These are phyloP conservation scores for Phataginus tricuspis DNA, from an alignment of 2,797 vertebrate species.

Conservation along the genomic window DNA sequence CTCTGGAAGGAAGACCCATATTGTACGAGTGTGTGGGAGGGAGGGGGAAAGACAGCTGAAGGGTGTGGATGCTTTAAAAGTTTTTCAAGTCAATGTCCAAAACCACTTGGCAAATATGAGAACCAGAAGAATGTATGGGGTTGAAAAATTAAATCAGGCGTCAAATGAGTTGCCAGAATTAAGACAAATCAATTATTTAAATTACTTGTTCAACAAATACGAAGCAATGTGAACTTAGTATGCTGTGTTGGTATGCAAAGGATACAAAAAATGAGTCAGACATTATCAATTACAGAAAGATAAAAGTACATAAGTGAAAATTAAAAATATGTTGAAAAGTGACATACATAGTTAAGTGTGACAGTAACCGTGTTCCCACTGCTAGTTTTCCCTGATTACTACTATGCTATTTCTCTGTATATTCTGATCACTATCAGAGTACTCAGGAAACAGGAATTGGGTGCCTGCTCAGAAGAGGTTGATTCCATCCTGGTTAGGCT, in stretches of 20 bases:
- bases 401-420: not conserved
- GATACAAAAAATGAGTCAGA: not conserved
- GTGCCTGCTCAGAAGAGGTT: not conserved
- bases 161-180: not conserved
- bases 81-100: not conserved
- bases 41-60: not conserved
- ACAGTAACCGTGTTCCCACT: not conserved
- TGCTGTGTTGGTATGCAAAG: not conserved
- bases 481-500: not conserved
- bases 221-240: not conserved
- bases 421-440: not conserved
- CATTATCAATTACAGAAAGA: not conserved
- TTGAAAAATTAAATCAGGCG: not conserved
- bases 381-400: not conserved
- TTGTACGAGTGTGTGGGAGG: fast-evolving
- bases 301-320: not conserved
- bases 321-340: not conserved
- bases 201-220: not conserved
- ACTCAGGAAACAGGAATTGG: not conserved
- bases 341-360: not conserved
- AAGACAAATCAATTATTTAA: not conserved
- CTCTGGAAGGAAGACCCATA: not conserved
- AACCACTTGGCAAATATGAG: not conserved
- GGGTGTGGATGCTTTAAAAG: not conserved
- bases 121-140: not conserved